Base-by-base conservation (phyloP, 2,113 vertebrate species). In the Balaeniceps rex region DNA sequence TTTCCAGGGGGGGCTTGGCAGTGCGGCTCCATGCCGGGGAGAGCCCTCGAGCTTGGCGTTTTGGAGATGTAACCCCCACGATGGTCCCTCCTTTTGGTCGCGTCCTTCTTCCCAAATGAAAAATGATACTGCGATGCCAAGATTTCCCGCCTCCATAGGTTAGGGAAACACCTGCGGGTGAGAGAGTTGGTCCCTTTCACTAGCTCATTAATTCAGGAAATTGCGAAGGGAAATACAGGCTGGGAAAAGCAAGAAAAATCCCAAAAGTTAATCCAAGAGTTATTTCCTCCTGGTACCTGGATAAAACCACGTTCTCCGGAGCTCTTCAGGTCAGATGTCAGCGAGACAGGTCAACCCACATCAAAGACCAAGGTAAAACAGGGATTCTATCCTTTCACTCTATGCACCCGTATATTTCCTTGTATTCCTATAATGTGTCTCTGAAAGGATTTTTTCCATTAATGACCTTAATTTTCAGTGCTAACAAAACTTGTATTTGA, bases 261-360 rank as follows among this genome's bases (percentile, higher is more conserved):
- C 95, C 97, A 93, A 93, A 97, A 97, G 84, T 93, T 83, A 76
- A 86, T 86, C 46, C 89, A 18, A 2, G 93, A 87, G 83, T 65
- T 83, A 90, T 97, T 98, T 98, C 98, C 98, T 98, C 78, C 72
- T 75, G 4, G 29, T 93, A 55, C 79, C 25, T 65, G 78, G 89
- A 98, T 98, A 98, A 98, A 98, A 98, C 74, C 64, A 2, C 0
- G 2, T 42, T 55, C 89, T 81, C 81, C 1, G 4, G 81, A 81
- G 54, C 83, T 88, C 83, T 68, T 49, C 66, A 14, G 82, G 68
- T 65, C 82, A 91, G 93, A 77, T 6, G 3, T 33, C 28, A 7
- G 34, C 0, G 13, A 61, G 64, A 75, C 71, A 65, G 78, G 84
- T 26, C 83, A 84, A 34, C 65, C 49, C 58, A 55, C 87, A 26